Evolutionary conservation across 2,113 vertebrate species (phyloP), one percentile per base, ranked within the genome.

Genomic region (Ranitomeya variabilis): DNA sequence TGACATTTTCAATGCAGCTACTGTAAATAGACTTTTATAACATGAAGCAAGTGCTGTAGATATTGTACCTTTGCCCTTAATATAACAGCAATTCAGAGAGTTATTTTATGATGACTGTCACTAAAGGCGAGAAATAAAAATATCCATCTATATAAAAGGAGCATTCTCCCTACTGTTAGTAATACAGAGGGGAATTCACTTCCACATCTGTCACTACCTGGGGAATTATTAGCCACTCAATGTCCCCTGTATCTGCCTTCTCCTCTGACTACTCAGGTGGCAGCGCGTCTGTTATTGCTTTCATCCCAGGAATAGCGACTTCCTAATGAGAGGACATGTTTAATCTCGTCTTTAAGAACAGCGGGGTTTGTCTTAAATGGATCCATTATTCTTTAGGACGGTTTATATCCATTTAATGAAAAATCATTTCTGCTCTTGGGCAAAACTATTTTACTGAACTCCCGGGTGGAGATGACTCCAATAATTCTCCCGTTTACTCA

Each of bases 321-420:
- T 85, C 62, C 83, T 85, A 85, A 85, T 85, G 83, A 85, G 83
- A 26, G 64, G 8, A 71, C 45, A 71, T 85, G 83, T 73, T 73
- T 73, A 85, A 85, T 85, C 83, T 73, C 23, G n/a, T 73, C 83
- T 71, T 71, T 59, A 73, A 59, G 71, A 54, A 9, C 67, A 57
- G 66, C 51, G 11, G 52, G 83, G 19, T 21, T 57, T 59, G 83
- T 85, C 83, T 73, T 85, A 55, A 85, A 57, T 73, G 45, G 51
- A 73, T 73, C 64, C 83, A 73, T 73, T 85, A 59, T 85, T 85
- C 67, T 85, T 85, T 52, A 37, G 67, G 83, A 85, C 83, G 31
- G 31, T 73, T 85, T 85, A 73, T 85, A 73, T 85, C 51, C 52
- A 31, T 73, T 85, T 85, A 85, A 73, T 85, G 83, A 85, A 85